Evolutionary conservation across 1,140 invertebrate genomes (phyloP).

Genomic region (Drosophila repleta): DNA sequence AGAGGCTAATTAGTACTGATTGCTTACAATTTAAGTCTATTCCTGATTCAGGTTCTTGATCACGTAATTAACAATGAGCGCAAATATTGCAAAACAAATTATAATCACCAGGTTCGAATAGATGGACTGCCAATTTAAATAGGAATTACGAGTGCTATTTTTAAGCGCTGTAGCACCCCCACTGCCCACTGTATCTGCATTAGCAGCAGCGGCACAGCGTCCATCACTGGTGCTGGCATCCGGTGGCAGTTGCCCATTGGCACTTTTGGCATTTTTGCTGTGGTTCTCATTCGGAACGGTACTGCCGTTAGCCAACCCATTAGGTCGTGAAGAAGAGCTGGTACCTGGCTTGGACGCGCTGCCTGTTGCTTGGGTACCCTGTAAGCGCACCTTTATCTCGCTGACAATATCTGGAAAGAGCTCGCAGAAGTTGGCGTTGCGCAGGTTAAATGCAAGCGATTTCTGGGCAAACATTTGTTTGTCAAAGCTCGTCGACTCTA

Average conservation of each 20-base stretch:
- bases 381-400: constrained; percentile 70
- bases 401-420: constrained; percentile 79
- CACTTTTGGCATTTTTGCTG: constrained; percentile 14
- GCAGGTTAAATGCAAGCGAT: constrained; percentile 96
- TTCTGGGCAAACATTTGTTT: constrained; percentile 94
- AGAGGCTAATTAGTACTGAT: constrained; percentile 62
- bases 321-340: constrained; percentile 36
- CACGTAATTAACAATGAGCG: constrained; percentile 83
- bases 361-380: constrained; percentile 49
- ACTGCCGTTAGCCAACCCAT: constrained; percentile 51
- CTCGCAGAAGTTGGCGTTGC: constrained; percentile 91
- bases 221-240: constrained; percentile 31
- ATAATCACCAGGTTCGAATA: constrained; percentile 82
- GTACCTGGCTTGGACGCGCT: constrained; percentile 24
- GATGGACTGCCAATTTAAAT: constrained; percentile 81
- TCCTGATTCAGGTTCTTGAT: constrained; percentile 84
- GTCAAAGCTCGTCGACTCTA: constrained; percentile 95
- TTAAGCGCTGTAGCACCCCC: constrained; percentile 44
- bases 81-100: constrained; percentile 83
- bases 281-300: constrained; percentile 28
- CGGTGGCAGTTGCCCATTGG: constrained; percentile 14
- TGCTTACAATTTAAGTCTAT: constrained; percentile 69
- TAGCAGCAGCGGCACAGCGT: constrained; percentile 11
- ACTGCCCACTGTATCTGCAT: constrained; percentile 39
- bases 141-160: constrained; percentile 69